Percentiles rank a stretch among this genome's conserved stretches.
Conservation (phyloP, 1,140 invertebrate species). For the Melipona quadrifasciata region DNA sequence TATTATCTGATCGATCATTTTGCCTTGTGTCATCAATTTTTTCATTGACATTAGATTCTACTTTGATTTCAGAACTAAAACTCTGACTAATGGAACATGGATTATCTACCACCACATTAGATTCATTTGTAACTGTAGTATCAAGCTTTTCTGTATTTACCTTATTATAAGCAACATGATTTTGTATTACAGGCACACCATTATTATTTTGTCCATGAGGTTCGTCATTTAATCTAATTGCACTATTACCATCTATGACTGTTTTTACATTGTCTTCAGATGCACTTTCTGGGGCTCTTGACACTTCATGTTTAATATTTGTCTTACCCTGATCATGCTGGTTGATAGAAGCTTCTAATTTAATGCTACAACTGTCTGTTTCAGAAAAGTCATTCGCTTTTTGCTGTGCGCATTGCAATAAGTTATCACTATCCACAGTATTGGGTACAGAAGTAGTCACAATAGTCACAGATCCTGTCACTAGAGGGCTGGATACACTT, state of each 20-base stretch:
- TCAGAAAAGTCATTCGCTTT: conserved; percentile 65
- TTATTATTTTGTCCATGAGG: conserved; percentile 75
- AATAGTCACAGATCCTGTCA: conserved; percentile 66
- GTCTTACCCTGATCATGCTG: conserved; percentile 68
- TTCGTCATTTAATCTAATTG: conserved; percentile 70
- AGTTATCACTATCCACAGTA: conserved; percentile 70
- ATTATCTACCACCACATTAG: conserved; percentile 42
- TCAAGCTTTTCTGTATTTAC: conserved; percentile 70
- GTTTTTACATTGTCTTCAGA: conserved; percentile 56
- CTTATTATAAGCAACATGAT: conserved; percentile 76
- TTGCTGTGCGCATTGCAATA: conserved; percentile 71
- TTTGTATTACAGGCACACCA: conserved; percentile 79
- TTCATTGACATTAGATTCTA: conserved; percentile 68
- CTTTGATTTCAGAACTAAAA: conserved; percentile 64
- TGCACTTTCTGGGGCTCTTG: conserved; percentile 54
- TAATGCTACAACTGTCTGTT: conserved; percentile 63
- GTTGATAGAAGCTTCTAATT: conserved; percentile 67
- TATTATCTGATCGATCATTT: conserved; percentile 53
- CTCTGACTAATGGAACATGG: conserved; percentile 59
- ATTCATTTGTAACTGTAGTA: conserved; percentile 50
- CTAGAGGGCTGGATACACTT: conserved; percentile 62
- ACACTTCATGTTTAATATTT: conserved; percentile 58
- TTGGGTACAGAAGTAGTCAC: conserved; percentile 55
- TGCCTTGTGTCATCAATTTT: conserved; percentile 79
- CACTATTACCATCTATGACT: conserved; percentile 60